Conservation (phyloP, 2,888 invertebrate species). For the Entomobrya proxima region DNA sequence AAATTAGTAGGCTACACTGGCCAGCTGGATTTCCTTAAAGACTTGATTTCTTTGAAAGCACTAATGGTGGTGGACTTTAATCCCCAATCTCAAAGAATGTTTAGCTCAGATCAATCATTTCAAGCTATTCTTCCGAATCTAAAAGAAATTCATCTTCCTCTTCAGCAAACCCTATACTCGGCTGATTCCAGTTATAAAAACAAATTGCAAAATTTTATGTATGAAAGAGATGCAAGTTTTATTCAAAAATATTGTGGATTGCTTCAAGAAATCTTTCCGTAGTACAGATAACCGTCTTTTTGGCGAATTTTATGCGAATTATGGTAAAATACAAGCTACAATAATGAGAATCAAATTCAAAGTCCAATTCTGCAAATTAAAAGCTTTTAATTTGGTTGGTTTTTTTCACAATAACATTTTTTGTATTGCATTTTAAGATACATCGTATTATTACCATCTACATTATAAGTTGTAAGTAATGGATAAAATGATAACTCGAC, state of each 20-base stretch:
- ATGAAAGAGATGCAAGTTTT: constrained; percentile 4
- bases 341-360: too few relatives aligned
- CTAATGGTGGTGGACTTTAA: constrained; percentile 33
- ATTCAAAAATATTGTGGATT: constrained; percentile 47
- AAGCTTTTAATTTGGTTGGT: constrained; percentile 62
- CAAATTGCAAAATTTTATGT: constrained; percentile 41
- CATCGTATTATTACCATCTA: not conserved
- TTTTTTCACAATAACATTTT: constrained; percentile 42
- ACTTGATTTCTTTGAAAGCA: not conserved
- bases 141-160: constrained; percentile 5
- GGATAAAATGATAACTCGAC: too few relatives aligned
- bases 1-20: constrained; percentile 47
- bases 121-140: constrained; percentile 8
- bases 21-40: constrained; percentile 16
- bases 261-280: constrained; percentile 39
- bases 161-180: not conserved
- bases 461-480: too few relatives aligned
- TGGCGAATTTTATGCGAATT: too few relatives aligned
- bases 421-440: constrained; percentile 58
- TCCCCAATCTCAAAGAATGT: not conserved
- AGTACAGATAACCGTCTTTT: too few relatives aligned
- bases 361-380: constrained; percentile 49
- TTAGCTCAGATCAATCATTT: constrained; percentile 17
- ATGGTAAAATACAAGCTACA: too few relatives aligned
- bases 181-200: not conserved